These are phyloP conservation scores for Cirrhinus molitorella DNA, from an alignment of 2,797 vertebrate genomes.

Conservation along the genomic window DNA sequence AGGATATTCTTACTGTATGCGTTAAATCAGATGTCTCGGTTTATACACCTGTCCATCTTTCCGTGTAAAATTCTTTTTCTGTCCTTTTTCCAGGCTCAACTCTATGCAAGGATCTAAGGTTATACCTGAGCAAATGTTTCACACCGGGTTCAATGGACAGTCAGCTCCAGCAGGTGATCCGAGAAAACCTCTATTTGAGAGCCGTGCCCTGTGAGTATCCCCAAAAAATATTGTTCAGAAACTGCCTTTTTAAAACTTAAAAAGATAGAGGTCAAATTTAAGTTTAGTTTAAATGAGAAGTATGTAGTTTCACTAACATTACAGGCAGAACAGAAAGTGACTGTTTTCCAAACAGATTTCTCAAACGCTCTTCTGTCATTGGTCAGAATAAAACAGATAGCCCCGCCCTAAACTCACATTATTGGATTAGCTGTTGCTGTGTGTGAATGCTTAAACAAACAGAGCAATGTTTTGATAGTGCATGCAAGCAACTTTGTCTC, in stretches of 20 bases:
- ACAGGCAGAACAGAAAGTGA: neutral
- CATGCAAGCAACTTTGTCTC: neutral
- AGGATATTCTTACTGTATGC: conserved; percentile 10
- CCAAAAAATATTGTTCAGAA: neutral
- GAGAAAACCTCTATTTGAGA: conserved; percentile 83
- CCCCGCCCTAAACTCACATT: neutral
- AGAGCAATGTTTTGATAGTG: neutral
- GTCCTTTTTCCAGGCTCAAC: conserved; percentile 71
- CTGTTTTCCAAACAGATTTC: neutral
- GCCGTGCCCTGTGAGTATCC: conserved; percentile 79
- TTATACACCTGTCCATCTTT: neutral
- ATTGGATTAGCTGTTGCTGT: neutral
- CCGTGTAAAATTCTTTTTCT: neutral
- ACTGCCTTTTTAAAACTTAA: neutral
- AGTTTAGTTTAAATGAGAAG: neutral
- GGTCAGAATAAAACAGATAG: conserved; percentile 3
- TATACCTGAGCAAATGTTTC: conserved; percentile 84
- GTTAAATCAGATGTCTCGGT: neutral
- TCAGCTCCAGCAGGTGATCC: conserved; percentile 83
- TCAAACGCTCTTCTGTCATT: conserved; percentile 2
- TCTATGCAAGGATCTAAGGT: conserved; percentile 81
- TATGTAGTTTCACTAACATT: neutral
- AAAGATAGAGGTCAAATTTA: neutral
- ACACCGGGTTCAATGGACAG: conserved; percentile 82
- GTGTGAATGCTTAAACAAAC: conserved; percentile 3